Percentiles rank a stretch among this genome's conserved stretches.
Conservation (phyloP, 2,888 invertebrate species). For the Patella pellucida region DNA sequence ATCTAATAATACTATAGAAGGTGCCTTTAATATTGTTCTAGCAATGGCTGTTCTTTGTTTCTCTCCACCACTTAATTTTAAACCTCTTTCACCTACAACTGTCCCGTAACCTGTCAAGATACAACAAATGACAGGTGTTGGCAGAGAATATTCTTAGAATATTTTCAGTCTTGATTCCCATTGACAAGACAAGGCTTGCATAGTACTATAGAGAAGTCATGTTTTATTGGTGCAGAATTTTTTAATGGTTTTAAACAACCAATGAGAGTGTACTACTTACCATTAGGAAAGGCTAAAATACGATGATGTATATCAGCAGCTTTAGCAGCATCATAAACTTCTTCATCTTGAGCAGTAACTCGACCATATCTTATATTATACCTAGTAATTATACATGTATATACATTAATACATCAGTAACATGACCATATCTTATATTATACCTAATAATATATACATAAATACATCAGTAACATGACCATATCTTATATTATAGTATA, state of each 20-base stretch:
- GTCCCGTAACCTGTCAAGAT: constrained; percentile 70
- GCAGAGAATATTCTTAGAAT: too few species aligned
- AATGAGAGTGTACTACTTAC: constrained; percentile 47
- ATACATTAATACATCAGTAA: too few species aligned
- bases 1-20: constrained; percentile 90
- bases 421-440: constrained; percentile 80
- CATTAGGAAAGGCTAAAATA: constrained; percentile 91
- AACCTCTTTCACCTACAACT: constrained; percentile 90
- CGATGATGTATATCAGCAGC: constrained; percentile 94
- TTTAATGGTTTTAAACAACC: too few species aligned
- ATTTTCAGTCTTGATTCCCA: neutral
- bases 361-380: constrained; percentile 96
- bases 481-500: constrained; percentile 95
- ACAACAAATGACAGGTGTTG: neutral
- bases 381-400: too few species aligned
- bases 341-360: constrained; percentile 82
- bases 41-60: constrained; percentile 98
- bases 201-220: too few species aligned
- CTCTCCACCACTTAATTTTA: constrained; percentile 95
- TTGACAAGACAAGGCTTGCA: neutral
- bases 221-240: too few species aligned
- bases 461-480: constrained; percentile 83
- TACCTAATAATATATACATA: constrained; percentile 75
- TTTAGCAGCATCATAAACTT: constrained; percentile 89
- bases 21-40: constrained; percentile 91